These are phyloP conservation scores for Nannoperca obscura DNA, from an alignment of 2,797 vertebrate species.

Conservation along the genomic window DNA sequence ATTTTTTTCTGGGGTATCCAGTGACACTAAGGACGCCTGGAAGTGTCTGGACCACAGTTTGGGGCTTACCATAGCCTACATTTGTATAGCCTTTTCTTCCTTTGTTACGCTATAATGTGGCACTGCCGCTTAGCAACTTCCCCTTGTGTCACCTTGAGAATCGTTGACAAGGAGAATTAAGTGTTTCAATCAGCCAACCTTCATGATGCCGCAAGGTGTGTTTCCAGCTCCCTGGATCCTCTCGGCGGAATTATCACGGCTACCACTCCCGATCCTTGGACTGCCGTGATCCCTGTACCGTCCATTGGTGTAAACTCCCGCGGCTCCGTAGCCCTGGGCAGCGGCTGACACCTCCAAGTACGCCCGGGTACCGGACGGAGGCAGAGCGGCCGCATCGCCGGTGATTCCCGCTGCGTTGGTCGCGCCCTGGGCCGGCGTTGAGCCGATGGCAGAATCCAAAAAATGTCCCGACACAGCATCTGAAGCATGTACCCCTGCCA, in stretches of 20 bases:
- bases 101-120: background rate
- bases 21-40: background rate
- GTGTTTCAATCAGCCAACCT: constrained; percentile 78
- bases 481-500: constrained; percentile 85
- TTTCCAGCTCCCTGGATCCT: constrained; percentile 78
- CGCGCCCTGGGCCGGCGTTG: constrained; percentile 70
- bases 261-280: constrained; percentile 76
- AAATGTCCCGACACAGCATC: constrained; percentile 82
- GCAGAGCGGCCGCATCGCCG: constrained; percentile 62
- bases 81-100: background rate
- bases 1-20: background rate
- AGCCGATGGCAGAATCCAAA: constrained; percentile 66
- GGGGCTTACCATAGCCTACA: background rate
- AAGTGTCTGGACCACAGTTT: background rate
- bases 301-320: constrained; percentile 84
- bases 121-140: background rate
- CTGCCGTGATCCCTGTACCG: constrained; percentile 81
- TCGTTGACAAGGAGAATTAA: constrained; percentile 23
- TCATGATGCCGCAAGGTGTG: constrained; percentile 89
- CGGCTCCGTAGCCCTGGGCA: constrained; percentile 77
- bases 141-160: constrained; percentile 75
- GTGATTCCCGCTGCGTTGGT: constrained; percentile 61
- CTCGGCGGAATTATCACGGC: constrained; percentile 85
- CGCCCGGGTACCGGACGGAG: constrained; percentile 67
- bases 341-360: constrained; percentile 84